Conservation (phyloP, 2,888 invertebrate species). For the Baccha elongata region DNA sequence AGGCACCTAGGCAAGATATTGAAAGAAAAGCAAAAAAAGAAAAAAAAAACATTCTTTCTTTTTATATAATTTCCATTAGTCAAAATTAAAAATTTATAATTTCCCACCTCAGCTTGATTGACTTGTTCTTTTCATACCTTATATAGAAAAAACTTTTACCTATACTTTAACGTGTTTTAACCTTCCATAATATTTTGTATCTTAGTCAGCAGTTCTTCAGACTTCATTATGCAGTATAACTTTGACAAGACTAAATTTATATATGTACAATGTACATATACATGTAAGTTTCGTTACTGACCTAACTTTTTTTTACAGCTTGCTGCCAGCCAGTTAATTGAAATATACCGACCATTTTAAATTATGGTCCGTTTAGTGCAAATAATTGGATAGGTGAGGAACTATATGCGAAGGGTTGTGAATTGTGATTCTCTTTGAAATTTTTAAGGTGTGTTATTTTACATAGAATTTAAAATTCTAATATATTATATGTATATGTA, state of each 20-base stretch:
- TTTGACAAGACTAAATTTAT: slow-evolving; percentile 46
- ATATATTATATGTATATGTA: too few relatives aligned
- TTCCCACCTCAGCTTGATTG: slow-evolving; percentile 62
- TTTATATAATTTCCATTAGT: slow-evolving; percentile 66
- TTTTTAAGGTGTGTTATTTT: not conserved
- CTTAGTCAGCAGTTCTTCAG: slow-evolving; percentile 38
- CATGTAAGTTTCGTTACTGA: too few relatives aligned
- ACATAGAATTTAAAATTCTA: too few relatives aligned
- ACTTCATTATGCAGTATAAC: slow-evolving; percentile 33
- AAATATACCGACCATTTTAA: slow-evolving; percentile 67
- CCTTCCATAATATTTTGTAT: slow-evolving; percentile 46
- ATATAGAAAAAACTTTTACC: too few relatives aligned
- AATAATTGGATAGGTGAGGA: slow-evolving; percentile 51
- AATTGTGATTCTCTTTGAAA: not conserved
- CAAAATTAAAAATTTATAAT: slow-evolving; percentile 73
- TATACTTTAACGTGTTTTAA: too few relatives aligned
- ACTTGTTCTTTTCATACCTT: slow-evolving; percentile 18
- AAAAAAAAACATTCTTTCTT: not conserved
- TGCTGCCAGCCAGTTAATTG: slow-evolving; percentile 66
- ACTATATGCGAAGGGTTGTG: not conserved
- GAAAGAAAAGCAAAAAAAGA: not conserved
- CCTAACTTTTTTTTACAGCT: slow-evolving; percentile 56
- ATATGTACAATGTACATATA: too few relatives aligned
- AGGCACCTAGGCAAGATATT: slow-evolving; percentile 22
- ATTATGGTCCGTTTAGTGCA: slow-evolving; percentile 45